phyloP scores from a whole-genome alignment of 2,797 vertebrate species.

The Enteromius mattozi region DNA sequence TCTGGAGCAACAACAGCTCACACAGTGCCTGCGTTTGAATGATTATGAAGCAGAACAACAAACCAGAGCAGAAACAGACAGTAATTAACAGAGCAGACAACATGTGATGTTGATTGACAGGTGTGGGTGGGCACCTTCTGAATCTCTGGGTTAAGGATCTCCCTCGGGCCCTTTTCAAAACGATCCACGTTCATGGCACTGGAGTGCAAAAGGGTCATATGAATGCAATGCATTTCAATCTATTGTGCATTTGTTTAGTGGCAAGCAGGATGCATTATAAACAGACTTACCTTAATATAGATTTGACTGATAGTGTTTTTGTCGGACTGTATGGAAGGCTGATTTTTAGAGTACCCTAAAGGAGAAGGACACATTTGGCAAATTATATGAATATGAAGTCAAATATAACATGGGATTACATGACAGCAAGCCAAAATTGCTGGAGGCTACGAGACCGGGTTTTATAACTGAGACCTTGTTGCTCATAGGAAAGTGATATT shows the following conservation, averaged over 20 bases:
- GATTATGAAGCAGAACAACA: constrained; percentile 27
- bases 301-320: constrained; percentile 98
- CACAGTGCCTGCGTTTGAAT: constrained; percentile 14
- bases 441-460: constrained; percentile 18
- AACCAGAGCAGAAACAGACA: constrained; percentile 26
- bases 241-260: neutral
- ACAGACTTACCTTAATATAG: constrained; percentile 92
- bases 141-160: constrained; percentile 97
- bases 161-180: constrained; percentile 95
- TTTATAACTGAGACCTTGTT: constrained; percentile 24
- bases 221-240: neutral
- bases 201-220: constrained; percentile 58
- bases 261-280: neutral
- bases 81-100: constrained; percentile 13
- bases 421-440: neutral
- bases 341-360: constrained; percentile 97
- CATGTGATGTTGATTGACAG: constrained; percentile 28
- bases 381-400: constrained; percentile 12
- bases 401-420: neutral
- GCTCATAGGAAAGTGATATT: constrained; percentile 33
- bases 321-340: constrained; percentile 98
- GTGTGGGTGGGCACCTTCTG: constrained; percentile 86
- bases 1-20: constrained; percentile 15
- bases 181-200: constrained; percentile 99
- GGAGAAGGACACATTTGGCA: constrained; percentile 61